Base-by-base conservation (phyloP, 1,140 invertebrate genomes). In the Musca vetustissima region DNA sequence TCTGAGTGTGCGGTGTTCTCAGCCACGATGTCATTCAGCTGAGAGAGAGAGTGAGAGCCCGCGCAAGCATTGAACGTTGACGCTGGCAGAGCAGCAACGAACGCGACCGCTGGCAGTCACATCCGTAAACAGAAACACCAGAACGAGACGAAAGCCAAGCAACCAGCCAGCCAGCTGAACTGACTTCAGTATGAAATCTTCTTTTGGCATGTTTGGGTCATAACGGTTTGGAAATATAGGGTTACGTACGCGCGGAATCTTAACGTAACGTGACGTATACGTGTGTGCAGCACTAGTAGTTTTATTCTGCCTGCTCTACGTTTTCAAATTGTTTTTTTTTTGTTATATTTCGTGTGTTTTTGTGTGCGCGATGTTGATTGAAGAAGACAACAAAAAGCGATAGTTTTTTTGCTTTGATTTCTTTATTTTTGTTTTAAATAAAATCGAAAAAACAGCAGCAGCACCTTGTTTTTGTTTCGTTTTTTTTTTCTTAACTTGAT, bases 101-200 rank as follows among this genome's bases (percentile, higher is more conserved):
- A 43, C 36, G 36, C 1, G 6, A 43, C 6, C 36, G 36, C 9
- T 32, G 28, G 11, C 36, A 43, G 36, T 4, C 36, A 43, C 4
- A 43, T 43, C 36, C 36, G 36, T 43, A 43, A 43, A 43, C 36
- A 43, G 36, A 43, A 43, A 43, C 36, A 43, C 6, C 36, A 43
- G 36, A 43, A 43, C 36, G 11, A 43, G 36, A 43, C 36, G 36
- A 36, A 21, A 49, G 49, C 49, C 49, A 32, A n/a, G 21, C 48
- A 22, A 36, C 19, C 43, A 49, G 13, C 50, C 43, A 22, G 22
- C 28, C 28, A 57, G 53, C 19, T 36, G 22, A 25, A 49, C 8
- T 69, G 22, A 52, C 55, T 69, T 69, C 57, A 69, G 67, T 69
- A 69, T 64, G 67, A 69, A 69, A 64, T 61, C 61, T 69, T 69